Evolutionary conservation across 2,888 invertebrate genomes (phyloP), one percentile per base, ranked within the genome.

Genomic region (Tipula helvola): DNA sequence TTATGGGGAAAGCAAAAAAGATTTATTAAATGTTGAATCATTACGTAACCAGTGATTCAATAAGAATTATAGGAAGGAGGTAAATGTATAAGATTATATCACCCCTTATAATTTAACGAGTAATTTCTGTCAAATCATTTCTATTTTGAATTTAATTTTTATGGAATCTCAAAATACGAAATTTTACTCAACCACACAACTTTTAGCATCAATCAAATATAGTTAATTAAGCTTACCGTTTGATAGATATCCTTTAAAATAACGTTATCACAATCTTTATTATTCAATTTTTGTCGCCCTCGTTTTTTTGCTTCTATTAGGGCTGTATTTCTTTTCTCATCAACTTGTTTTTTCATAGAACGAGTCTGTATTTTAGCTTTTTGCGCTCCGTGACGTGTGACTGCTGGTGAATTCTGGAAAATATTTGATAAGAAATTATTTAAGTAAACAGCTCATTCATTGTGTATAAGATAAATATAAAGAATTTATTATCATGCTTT

Each of bases 231-330:
- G 39, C 93, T 93, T 90, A 94, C 94, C 89, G 92, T 93, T 90
- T 95, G 95, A 90, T 95, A 95, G 88, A 94, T 94, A 89, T 95
- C 95, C 88, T 92, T 92, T 4, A 95, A 90, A 86, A 93, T 91
- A 47, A 90, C 91, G 86, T 92, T 92, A 10, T 92, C 92, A 91
- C 88, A 92, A 93, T 28, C 52, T 71, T 88, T 86, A 8, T 44
- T 41, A 85, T 89, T 88, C 88, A 94, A 93, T 89, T 93, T 94
- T 86, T 93, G 92, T 88, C 93, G 93, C 41, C 94, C 95, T 88
- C 94, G 94, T 88, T 93, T 93, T 90, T 95, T 95, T 3, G 95
- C 95, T 88, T 95, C 94, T n/a, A 94, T 89, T 84, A 95, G 89
- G 83, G 93, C 93, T 86, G 93, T 92, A 87, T 93, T 94, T 85